Evolutionary conservation across 2,797 vertebrate species (phyloP).

Genomic region (Morelia viridis): DNA sequence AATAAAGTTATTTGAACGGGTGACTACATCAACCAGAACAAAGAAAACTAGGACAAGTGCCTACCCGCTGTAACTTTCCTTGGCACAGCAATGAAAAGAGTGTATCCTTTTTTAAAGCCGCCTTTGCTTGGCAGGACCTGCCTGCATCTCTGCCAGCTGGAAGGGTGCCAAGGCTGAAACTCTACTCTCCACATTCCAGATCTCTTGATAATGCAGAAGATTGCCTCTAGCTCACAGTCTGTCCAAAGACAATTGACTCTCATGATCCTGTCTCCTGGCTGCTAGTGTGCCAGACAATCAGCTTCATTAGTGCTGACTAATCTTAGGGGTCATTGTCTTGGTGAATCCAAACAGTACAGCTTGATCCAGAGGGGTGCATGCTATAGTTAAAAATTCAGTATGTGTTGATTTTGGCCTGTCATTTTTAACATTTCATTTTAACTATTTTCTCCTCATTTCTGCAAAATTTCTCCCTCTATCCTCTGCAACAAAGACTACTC

Average conservation of each 20-base stretch:
- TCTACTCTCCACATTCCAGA: constrained; percentile 57
- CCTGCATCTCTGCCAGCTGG: constrained; percentile 64
- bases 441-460: background rate
- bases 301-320: constrained; percentile 1
- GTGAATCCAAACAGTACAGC: background rate
- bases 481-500: background rate
- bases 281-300: fast-evolving
- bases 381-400: background rate
- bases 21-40: constrained; percentile 39
- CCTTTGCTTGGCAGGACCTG: constrained; percentile 32
- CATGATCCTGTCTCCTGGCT: constrained; percentile 22
- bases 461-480: background rate
- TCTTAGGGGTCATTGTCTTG: background rate
- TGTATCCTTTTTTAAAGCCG: constrained; percentile 47
- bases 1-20: background rate
- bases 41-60: background rate
- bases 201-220: constrained; percentile 50
- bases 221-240: constrained; percentile 33
- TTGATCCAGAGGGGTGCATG: background rate
- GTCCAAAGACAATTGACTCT: constrained; percentile 39
- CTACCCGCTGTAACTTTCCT: constrained; percentile 35
- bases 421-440: background rate
- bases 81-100: constrained; percentile 27
- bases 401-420: background rate
- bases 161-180: constrained; percentile 62